A percentile compares a stretch with the other conserved stretches of the same genome.
These are phyloP conservation scores for Sinodicranocentrus sp. DNA, from an alignment of 2,888 invertebrate genomes.

Conservation along the genomic window DNA sequence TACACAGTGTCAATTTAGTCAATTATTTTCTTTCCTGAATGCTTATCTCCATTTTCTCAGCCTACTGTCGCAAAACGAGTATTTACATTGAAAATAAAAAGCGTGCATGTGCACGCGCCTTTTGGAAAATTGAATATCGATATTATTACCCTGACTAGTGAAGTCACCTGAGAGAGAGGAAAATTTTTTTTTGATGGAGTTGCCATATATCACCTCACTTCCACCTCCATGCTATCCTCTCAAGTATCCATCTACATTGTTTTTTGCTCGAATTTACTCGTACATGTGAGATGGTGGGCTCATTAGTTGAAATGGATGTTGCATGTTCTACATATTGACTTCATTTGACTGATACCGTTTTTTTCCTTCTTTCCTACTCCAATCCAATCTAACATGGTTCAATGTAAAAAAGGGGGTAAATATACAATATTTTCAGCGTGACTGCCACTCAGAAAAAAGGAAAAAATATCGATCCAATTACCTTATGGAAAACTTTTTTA, in stretches of 20 bases:
- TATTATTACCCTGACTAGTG: too few species aligned
- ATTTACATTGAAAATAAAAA: too few species aligned
- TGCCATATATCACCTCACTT: neutral
- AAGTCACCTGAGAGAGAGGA: too few species aligned
- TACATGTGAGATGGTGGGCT: conserved; percentile 39
- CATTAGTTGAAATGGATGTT: conserved; percentile 76
- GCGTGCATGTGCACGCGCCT: too few species aligned
- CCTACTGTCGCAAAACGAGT: too few species aligned
- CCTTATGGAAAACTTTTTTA: conserved; percentile 75
- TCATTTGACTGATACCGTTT: conserved; percentile 15
- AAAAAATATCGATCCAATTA: conserved; percentile 76
- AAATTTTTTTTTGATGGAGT: neutral
- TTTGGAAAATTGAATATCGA: too few species aligned
- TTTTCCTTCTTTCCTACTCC: neutral
- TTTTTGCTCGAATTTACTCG: conserved; percentile 22
- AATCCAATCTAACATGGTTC: neutral
- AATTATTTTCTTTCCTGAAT: too few species aligned
- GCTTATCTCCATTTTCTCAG: too few species aligned
- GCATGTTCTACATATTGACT: conserved; percentile 70
- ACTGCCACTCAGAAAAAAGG: conserved; percentile 34
- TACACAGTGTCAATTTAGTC: too few species aligned
- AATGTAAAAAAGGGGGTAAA: conserved; percentile 27
- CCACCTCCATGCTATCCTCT: too few species aligned
- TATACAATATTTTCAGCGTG: conserved; percentile 23
- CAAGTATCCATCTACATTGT: neutral